These are phyloP conservation scores for Epinotia demarniana DNA, from an alignment of 2,888 invertebrate species.

Conservation along the genomic window DNA sequence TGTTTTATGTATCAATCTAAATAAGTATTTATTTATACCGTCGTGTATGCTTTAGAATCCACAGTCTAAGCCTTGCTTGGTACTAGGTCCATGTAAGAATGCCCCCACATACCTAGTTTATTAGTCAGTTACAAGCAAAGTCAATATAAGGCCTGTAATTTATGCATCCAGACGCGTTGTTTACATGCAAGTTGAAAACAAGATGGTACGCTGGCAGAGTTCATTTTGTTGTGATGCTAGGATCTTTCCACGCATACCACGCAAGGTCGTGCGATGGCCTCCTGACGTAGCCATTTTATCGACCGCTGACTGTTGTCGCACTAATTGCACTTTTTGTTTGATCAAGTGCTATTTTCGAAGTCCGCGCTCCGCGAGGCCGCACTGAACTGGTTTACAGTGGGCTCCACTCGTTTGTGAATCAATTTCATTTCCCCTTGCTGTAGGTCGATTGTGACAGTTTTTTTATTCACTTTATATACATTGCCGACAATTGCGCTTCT, in stretches of 20 bases:
- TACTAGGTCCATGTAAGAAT: neutral
- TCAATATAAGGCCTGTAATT: slow-evolving; percentile 3
- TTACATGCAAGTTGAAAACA: slow-evolving; percentile 10
- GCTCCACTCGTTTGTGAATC: slow-evolving; percentile 58
- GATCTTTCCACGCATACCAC: slow-evolving; percentile 52
- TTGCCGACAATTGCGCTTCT: slow-evolving; percentile 17
- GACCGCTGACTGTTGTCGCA: slow-evolving; percentile 50
- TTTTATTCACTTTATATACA: slow-evolving; percentile 46
- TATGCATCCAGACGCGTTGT: slow-evolving; percentile 11
- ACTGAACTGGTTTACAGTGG: slow-evolving; percentile 56
- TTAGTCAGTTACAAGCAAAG: neutral
- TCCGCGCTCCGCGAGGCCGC: slow-evolving; percentile 51
- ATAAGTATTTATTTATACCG: no score
- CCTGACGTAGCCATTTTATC: slow-evolving; percentile 49
- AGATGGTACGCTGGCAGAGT: slow-evolving; percentile 33
- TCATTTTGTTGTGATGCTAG: slow-evolving; percentile 43
- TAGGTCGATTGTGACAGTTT: slow-evolving; percentile 54
- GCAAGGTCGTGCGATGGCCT: slow-evolving; percentile 54
- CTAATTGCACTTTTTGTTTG: slow-evolving; percentile 60
- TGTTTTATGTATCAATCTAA: neutral
- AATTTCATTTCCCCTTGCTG: slow-evolving; percentile 58
- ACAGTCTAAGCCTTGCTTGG: no score
- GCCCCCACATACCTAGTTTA: neutral
- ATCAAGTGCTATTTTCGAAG: slow-evolving; percentile 55
- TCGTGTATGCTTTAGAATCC: no score